A percentile compares a stretch with the other conserved stretches of the same genome.
These are phyloP conservation scores for Coptodon rendalli DNA, from an alignment of 2,113 vertebrate species.

Conservation along the genomic window DNA sequence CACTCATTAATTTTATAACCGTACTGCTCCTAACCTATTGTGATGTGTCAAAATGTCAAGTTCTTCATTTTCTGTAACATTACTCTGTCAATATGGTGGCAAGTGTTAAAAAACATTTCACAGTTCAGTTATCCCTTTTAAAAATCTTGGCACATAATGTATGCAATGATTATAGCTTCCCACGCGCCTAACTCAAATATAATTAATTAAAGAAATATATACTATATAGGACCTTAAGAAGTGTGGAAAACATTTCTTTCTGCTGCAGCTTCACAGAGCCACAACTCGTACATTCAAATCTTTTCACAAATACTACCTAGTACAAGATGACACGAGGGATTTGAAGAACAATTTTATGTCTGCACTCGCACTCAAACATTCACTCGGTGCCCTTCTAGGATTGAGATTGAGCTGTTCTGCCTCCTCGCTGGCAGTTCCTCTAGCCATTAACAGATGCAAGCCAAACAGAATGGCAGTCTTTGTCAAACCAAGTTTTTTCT, in stretches of 20 bases:
- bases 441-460: neutral
- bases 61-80: neutral
- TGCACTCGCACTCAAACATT: neutral
- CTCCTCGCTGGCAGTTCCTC: neutral
- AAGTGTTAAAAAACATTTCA: neutral
- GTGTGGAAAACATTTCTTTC: neutral
- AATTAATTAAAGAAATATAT: neutral
- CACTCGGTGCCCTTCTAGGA: neutral
- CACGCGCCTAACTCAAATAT: neutral
- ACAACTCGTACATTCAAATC: neutral
- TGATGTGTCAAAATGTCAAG: neutral
- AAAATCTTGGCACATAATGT: neutral
- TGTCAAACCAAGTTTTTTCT: neutral
- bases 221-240: neutral
- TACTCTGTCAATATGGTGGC: neutral
- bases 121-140: neutral
- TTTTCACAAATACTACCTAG: neutral
- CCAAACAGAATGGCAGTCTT: conserved; percentile 4
- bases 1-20: neutral
- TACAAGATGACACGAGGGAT: neutral
- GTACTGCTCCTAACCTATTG: neutral
- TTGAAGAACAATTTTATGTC: neutral
- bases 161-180: neutral
- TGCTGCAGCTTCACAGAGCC: neutral
- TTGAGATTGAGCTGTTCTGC: neutral